A percentile compares a stretch with the other conserved stretches of the same genome.
phyloP scores from a whole-genome alignment of 1,140 invertebrate species.

The Drosophila micromelanica region DNA sequence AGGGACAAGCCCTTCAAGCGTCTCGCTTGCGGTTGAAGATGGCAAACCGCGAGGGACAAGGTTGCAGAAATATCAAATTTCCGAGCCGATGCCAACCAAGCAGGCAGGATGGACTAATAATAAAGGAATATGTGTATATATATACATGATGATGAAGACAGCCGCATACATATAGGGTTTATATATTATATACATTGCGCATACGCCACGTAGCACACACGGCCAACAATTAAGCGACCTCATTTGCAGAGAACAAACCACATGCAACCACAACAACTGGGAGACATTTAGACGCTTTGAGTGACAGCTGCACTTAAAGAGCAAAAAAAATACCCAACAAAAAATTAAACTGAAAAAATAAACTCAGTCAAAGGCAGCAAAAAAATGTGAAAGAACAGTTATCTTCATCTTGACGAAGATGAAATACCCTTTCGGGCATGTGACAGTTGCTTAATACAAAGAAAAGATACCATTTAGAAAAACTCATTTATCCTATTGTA shows the following conservation, averaged over 20 bases:
- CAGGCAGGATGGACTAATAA: conserved; percentile 64
- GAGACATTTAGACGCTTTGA: conserved; percentile 78
- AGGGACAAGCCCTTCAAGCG: conserved; percentile 64
- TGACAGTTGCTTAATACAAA: not conserved
- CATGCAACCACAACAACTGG: conserved; percentile 42
- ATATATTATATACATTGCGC: conserved; percentile 27
- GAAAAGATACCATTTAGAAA: not conserved
- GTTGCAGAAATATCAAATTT: conserved; percentile 69
- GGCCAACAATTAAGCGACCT: conserved; percentile 76
- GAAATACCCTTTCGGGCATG: conserved; percentile 7
- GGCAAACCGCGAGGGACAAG: conserved; percentile 58
- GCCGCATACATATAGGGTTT: not conserved
- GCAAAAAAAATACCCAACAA: conserved; percentile 33
- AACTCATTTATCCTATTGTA: not conserved
- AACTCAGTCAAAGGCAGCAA: conserved; percentile 31
- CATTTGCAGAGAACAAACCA: conserved; percentile 56
- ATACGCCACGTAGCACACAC: conserved; percentile 50
- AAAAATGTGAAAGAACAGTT: conserved; percentile 21
- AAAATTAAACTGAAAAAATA: conserved; percentile 1
- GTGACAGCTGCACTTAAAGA: conserved; percentile 81
- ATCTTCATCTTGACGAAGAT: conserved; percentile 5
- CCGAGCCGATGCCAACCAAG: conserved; percentile 13
- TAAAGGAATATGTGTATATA: conserved; percentile 7
- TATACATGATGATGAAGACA: not conserved
- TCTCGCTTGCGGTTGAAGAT: conserved; percentile 44